A percentile compares a stretch with the other conserved stretches of the same genome.
Evolutionary conservation across 2,797 vertebrate genomes (phyloP).

Genomic region (Linurgus olivaceus): DNA sequence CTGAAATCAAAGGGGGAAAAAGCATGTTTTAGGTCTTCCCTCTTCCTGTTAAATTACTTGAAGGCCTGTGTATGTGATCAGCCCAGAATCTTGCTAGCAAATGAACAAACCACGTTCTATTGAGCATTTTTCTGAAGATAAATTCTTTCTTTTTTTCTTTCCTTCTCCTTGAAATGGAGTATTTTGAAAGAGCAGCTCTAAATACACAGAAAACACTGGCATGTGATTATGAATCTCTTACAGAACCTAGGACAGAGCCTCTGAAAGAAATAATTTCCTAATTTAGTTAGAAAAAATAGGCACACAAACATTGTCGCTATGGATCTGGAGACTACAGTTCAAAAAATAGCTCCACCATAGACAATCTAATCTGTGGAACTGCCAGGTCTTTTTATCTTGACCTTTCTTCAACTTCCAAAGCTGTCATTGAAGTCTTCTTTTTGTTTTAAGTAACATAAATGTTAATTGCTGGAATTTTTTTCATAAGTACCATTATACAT

Average conservation of each 20-base stretch:
- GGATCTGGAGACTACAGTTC: background rate
- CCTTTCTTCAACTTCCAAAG: background rate
- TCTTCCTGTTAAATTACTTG: background rate
- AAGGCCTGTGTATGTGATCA: background rate
- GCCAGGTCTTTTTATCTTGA: background rate
- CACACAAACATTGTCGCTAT: background rate
- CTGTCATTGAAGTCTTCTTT: fast-evolving
- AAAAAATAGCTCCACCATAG: background rate
- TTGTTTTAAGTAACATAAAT: background rate
- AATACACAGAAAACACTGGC: background rate
- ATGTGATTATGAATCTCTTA: background rate
- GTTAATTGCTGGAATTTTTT: background rate
- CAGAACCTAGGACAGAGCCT: background rate
- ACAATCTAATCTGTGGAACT: background rate
- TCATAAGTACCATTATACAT: background rate
- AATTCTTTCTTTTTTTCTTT: background rate
- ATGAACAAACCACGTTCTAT: background rate
- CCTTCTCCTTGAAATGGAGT: background rate
- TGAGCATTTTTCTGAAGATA: background rate
- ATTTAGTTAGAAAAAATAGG: background rate
- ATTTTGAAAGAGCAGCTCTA: background rate
- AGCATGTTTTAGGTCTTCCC: background rate
- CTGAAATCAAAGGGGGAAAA: background rate
- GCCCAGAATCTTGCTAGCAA: background rate
- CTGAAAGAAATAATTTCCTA: background rate